These are phyloP conservation scores for Caenorhabditis sp. DNA, from an alignment of 2,888 invertebrate genomes.

Conservation along the genomic window DNA sequence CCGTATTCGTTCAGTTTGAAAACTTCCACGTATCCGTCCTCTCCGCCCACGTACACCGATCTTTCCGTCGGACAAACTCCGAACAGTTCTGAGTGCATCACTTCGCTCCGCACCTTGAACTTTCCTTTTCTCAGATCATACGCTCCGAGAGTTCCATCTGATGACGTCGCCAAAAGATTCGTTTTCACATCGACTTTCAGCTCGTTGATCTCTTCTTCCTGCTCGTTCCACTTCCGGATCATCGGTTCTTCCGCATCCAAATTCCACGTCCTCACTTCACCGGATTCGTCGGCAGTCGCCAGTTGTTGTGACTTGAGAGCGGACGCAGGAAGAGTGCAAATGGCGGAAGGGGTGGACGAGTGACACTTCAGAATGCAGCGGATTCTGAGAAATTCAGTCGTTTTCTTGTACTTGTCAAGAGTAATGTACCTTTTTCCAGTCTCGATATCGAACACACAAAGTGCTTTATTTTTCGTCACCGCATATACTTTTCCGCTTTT, in stretches of 20 bases:
- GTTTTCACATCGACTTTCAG: slow-evolving; percentile 55
- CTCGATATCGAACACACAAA: slow-evolving; percentile 70
- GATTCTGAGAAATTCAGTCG: slow-evolving; percentile 41
- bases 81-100: slow-evolving; percentile 73
- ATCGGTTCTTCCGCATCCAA: slow-evolving; percentile 56
- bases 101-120: slow-evolving; percentile 64
- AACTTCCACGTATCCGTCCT: slow-evolving; percentile 72
- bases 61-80: slow-evolving; percentile 64
- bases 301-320: slow-evolving; percentile 65
- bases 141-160: slow-evolving; percentile 63
- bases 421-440: slow-evolving; percentile 65
- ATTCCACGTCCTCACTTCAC: slow-evolving; percentile 74
- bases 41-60: slow-evolving; percentile 70
- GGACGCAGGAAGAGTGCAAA: slow-evolving; percentile 62
- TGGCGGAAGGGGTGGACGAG: slow-evolving; percentile 54
- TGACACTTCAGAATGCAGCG: slow-evolving; percentile 60
- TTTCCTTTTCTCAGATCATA: slow-evolving; percentile 55
- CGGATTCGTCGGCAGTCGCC: slow-evolving; percentile 70
- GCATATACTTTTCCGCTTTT: slow-evolving; percentile 40
- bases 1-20: slow-evolving; percentile 73
- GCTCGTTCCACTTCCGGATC: slow-evolving; percentile 67
- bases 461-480: slow-evolving; percentile 62
- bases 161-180: slow-evolving; percentile 61
- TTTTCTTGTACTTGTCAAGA: background rate
- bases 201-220: slow-evolving; percentile 68